Evolutionary conservation across 2,888 invertebrate species (phyloP).

Genomic region (Platycnemis pennipes): DNA sequence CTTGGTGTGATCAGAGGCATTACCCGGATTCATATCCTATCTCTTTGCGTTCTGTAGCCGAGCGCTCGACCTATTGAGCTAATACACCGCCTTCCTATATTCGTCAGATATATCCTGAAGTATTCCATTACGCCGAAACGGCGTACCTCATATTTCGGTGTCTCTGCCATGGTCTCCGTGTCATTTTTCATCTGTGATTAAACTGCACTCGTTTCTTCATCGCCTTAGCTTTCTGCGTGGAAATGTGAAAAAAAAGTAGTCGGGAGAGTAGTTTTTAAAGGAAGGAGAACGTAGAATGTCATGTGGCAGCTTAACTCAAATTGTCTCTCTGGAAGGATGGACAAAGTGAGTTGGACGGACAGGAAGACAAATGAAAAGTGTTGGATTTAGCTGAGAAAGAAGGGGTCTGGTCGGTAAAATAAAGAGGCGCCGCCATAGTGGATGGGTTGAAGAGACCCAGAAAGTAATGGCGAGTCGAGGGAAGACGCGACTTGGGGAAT

Average conservation of each 20-base stretch:
- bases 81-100: too few species aligned
- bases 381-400: neutral
- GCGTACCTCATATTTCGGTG: neutral
- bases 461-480: neutral
- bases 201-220: neutral
- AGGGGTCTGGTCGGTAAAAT: neutral
- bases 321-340: neutral
- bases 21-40: too few species aligned
- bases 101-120: too few species aligned
- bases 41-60: too few species aligned
- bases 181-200: neutral
- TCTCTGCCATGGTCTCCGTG: neutral
- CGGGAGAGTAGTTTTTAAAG: neutral
- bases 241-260: neutral
- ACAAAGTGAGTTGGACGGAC: neutral
- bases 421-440: neutral
- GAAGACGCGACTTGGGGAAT: neutral
- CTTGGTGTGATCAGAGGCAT: too few species aligned
- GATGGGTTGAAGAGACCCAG: too few species aligned
- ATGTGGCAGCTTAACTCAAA: neutral
- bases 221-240: neutral
- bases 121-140: neutral
- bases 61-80: too few species aligned
- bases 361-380: neutral
- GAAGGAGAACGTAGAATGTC: neutral